phyloP scores from a whole-genome alignment of 1,140 invertebrate genomes.

The Kradibia gibbosae region DNA sequence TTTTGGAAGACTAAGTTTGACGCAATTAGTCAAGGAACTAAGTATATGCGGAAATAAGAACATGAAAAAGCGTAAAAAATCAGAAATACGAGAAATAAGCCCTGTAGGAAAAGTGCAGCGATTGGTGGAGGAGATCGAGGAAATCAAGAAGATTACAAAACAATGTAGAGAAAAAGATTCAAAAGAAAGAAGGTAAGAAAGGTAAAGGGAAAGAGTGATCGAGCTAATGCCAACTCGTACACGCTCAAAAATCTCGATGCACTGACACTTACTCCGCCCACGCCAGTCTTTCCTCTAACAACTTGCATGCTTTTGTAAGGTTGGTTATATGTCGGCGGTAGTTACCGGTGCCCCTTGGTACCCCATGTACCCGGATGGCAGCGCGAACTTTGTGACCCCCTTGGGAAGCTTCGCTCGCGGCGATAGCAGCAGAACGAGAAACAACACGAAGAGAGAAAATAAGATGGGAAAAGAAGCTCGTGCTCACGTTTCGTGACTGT shows the following conservation, averaged over 20 bases:
- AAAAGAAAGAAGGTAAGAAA: neutral
- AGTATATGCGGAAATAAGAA: neutral
- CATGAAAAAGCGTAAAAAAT: neutral
- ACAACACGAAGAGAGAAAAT: conserved; percentile 8
- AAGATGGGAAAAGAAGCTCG: neutral
- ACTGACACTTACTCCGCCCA: neutral
- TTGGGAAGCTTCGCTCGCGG: conserved; percentile 48
- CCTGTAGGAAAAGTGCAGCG: neutral
- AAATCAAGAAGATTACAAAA: neutral
- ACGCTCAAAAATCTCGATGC: conserved; percentile 23
- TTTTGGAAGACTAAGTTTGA: neutral
- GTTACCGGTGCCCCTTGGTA: conserved; percentile 51
- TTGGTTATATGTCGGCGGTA: conserved; percentile 39
- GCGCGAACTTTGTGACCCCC: conserved; percentile 57
- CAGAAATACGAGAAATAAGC: neutral
- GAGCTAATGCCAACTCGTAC: neutral
- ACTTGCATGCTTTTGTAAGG: neutral
- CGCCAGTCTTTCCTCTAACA: neutral
- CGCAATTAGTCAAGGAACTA: neutral
- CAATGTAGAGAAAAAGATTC: neutral
- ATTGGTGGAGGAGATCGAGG: neutral
- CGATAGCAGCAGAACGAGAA: neutral
- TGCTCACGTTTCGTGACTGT: conserved; percentile 45
- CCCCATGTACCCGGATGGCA: conserved; percentile 43
- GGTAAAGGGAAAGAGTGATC: conserved; percentile 7